Percentiles rank a stretch among this genome's conserved stretches.
Evolutionary conservation across 2,888 invertebrate genomes (phyloP).

Genomic region (Drosophila falleni): DNA sequence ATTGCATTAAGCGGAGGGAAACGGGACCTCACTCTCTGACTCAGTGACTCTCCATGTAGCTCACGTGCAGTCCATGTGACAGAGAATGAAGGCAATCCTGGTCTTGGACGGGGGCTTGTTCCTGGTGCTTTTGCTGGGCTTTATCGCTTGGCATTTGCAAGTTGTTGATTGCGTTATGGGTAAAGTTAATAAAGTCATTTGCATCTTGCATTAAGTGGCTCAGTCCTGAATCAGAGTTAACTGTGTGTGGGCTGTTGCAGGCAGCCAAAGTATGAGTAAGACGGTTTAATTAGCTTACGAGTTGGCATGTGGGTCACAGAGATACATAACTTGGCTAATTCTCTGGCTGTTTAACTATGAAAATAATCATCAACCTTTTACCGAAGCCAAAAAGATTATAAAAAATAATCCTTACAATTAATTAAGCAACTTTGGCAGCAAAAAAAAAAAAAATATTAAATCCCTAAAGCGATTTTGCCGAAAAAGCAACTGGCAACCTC

Average conservation of each 20-base stretch:
- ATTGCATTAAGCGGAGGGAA: conserved; percentile 24
- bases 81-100: conserved; percentile 19
- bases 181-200: conserved; percentile 78
- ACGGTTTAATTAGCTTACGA: conserved; percentile 41
- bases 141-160: conserved; percentile 57
- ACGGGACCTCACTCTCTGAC: neutral
- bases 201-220: conserved; percentile 75
- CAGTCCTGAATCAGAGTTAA: conserved; percentile 34
- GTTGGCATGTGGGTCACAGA: conserved; percentile 29
- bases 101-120: conserved; percentile 9
- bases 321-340: conserved; percentile 17
- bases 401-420: conserved; percentile 36
- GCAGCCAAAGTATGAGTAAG: conserved; percentile 22
- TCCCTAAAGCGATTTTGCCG: conserved; percentile 47
- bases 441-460: conserved; percentile 24
- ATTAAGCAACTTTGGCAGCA: conserved; percentile 34
- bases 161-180: conserved; percentile 74
- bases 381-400: conserved; percentile 7
- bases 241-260: conserved; percentile 2
- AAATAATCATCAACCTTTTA: neutral
- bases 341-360: conserved; percentile 3
- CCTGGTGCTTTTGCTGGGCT: conserved; percentile 38
- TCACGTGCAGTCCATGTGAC: conserved; percentile 32
- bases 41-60: conserved; percentile 1
- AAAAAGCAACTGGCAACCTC: conserved; percentile 27